A percentile compares a stretch with the other conserved stretches of the same genome.
phyloP scores from a whole-genome alignment of 2,113 vertebrate genomes.

The Aphyosemion australe region DNA sequence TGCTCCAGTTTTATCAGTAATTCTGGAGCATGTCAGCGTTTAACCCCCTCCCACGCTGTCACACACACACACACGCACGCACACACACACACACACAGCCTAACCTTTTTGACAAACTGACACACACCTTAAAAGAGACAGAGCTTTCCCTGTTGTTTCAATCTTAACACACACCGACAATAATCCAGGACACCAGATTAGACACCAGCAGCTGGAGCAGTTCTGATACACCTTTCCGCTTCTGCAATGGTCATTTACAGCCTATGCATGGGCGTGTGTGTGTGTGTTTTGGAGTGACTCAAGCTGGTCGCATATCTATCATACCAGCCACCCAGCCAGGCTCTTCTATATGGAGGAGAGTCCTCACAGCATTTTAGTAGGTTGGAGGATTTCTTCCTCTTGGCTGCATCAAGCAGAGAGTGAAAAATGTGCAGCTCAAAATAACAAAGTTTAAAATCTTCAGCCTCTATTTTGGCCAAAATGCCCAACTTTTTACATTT shows the following conservation, averaged over 20 bases:
- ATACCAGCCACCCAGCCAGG: slow-evolving; percentile 23
- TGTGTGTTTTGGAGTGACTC: slow-evolving; percentile 10
- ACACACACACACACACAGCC: slow-evolving; percentile 1
- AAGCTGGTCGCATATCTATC: slow-evolving; percentile 18
- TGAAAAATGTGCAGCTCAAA: slow-evolving; percentile 13
- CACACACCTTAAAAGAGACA: slow-evolving; percentile 20
- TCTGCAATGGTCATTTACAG: slow-evolving; percentile 23
- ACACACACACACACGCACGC: slow-evolving; percentile 2
- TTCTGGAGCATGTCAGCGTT: slow-evolving; percentile 67
- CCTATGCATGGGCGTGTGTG: slow-evolving; percentile 9
- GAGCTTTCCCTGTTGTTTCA: slow-evolving; percentile 6
- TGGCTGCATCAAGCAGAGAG: slow-evolving; percentile 35
- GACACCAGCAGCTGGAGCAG: slow-evolving; percentile 38
- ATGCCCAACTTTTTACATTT: slow-evolving; percentile 26
- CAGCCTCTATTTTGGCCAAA: slow-evolving; percentile 15
- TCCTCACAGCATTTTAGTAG: slow-evolving; percentile 43
- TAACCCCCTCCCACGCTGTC: slow-evolving; percentile 56
- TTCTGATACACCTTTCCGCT: slow-evolving; percentile 17
- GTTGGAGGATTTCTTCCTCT: slow-evolving; percentile 41
- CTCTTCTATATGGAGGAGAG: slow-evolving; percentile 35
- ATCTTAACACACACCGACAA: slow-evolving; percentile 20
- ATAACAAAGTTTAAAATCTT: slow-evolving; percentile 36
- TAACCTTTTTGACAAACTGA: slow-evolving; percentile 22
- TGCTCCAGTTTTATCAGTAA: slow-evolving; percentile 68
- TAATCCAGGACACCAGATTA: slow-evolving; percentile 35